phyloP scores from a whole-genome alignment of 1,140 invertebrate species.

The Metopolophium dirhodum region DNA sequence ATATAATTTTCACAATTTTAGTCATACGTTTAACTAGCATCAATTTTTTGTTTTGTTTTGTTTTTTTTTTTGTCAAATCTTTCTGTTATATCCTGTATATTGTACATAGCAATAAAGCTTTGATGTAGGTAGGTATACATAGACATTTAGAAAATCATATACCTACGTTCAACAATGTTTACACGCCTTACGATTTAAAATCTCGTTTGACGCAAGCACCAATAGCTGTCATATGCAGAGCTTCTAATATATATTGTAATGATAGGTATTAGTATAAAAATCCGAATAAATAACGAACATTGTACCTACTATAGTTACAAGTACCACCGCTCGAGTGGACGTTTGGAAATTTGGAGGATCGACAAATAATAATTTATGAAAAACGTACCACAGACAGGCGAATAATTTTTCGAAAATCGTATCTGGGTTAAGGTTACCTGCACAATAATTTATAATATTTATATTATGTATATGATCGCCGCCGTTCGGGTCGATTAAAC shows the following conservation, averaged over 20 bases:
- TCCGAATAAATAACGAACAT: neutral
- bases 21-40: no score
- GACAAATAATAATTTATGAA: neutral
- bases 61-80: no score
- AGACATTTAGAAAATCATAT: neutral
- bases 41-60: no score
- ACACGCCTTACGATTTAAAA: neutral
- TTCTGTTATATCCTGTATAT: neutral
- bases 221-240: neutral
- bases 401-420: neutral
- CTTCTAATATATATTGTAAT: no score
- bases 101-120: neutral
- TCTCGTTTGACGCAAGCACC: neutral
- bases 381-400: neutral
- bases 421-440: neutral
- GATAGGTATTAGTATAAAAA: neutral
- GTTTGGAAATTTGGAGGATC: neutral
- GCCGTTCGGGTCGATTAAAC: slow-evolving; percentile 44
- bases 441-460: neutral
- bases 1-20: no score
- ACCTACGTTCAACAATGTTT: neutral
- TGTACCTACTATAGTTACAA: neutral
- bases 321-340: neutral
- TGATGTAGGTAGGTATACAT: neutral
- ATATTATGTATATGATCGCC: neutral